A percentile compares a stretch with the other conserved stretches of the same genome.
Evolutionary conservation across 2,797 vertebrate species (phyloP).

Genomic region (Semotilus atromaculatus): DNA sequence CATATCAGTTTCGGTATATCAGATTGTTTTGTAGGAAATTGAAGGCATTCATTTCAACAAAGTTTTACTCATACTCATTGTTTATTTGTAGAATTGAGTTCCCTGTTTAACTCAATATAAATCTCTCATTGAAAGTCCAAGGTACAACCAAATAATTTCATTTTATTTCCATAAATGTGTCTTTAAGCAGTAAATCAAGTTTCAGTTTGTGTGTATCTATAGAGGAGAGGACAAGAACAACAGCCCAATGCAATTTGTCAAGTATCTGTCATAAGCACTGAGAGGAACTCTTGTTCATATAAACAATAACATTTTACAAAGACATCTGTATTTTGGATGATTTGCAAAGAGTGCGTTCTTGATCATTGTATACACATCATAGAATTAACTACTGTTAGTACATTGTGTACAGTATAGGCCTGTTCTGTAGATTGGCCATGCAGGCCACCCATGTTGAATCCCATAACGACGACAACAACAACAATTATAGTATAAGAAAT

Average conservation of each 20-base stretch:
- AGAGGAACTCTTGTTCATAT: slow-evolving; percentile 48
- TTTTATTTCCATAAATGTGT: background rate
- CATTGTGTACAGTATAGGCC: slow-evolving; percentile 8
- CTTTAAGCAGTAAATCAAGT: slow-evolving; percentile 17
- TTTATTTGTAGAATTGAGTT: slow-evolving; percentile 21
- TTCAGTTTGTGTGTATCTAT: slow-evolving; percentile 15
- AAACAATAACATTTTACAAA: slow-evolving; percentile 58
- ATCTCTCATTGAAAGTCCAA: background rate
- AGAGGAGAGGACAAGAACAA: slow-evolving; percentile 40
- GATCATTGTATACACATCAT: slow-evolving; percentile 45
- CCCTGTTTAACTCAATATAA: background rate
- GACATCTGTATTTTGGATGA: slow-evolving; percentile 56
- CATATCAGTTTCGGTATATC: too few species aligned
- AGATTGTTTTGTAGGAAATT: background rate
- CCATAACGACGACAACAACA: slow-evolving; percentile 28
- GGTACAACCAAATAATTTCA: background rate
- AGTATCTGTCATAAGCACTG: slow-evolving; percentile 31
- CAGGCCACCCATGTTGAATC: slow-evolving; percentile 54
- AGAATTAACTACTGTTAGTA: slow-evolving; percentile 37
- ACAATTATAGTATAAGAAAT: slow-evolving; percentile 35
- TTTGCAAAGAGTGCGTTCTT: slow-evolving; percentile 23
- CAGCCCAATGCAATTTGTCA: slow-evolving; percentile 44
- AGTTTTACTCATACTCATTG: background rate
- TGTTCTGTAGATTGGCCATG: slow-evolving; percentile 35
- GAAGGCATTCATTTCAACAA: slow-evolving; percentile 6